Percentiles rank a stretch among this genome's conserved stretches.
Evolutionary conservation across 2,888 invertebrate genomes (phyloP).

Genomic region (Nephrotoma guestfalica): DNA sequence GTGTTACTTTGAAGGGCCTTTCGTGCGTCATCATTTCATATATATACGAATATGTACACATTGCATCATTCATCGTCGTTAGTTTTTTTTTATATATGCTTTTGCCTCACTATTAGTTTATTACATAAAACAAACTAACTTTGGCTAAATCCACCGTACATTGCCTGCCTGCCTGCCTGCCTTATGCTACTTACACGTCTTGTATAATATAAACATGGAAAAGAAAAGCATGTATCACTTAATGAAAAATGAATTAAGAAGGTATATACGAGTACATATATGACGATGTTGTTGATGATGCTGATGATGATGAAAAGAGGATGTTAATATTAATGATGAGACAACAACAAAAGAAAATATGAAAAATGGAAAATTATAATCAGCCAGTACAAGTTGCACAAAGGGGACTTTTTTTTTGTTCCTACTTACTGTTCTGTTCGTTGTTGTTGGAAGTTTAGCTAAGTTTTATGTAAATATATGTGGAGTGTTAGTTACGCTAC

Average conservation of each 20-base stretch:
- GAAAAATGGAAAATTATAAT: background rate
- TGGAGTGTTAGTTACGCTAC: background rate
- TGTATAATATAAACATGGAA: background rate
- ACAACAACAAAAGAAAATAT: background rate
- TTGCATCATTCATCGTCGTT: background rate
- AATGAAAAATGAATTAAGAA: background rate
- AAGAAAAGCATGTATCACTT: background rate
- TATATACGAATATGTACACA: background rate
- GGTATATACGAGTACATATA: background rate
- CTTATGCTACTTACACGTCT: background rate
- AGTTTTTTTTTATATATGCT: background rate
- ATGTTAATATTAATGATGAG: background rate
- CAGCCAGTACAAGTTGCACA: background rate
- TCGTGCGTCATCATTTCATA: constrained; percentile 8
- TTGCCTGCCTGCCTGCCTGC: background rate
- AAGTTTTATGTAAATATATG: background rate
- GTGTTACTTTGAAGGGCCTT: constrained; percentile 9
- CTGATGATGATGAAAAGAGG: background rate
- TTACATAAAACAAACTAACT: background rate
- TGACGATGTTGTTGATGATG: background rate
- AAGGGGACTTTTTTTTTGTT: background rate
- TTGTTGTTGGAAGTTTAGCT: background rate
- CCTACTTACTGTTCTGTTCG: background rate
- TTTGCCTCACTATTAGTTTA: background rate
- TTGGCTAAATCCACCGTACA: background rate